These are phyloP conservation scores for Melinopterus prodromus DNA, from an alignment of 2,888 invertebrate genomes.

Conservation along the genomic window DNA sequence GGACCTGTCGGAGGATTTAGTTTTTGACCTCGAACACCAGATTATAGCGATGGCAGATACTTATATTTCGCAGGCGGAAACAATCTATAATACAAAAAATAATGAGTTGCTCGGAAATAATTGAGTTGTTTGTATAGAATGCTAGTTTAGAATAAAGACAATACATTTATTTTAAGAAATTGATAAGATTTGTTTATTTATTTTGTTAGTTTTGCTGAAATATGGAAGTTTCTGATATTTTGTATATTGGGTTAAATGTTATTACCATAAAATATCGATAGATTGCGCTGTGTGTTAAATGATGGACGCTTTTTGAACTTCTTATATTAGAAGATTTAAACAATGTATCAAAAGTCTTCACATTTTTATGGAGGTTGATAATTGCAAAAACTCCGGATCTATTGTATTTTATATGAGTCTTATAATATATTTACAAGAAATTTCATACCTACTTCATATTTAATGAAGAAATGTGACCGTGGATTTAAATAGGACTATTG, in stretches of 20 bases:
- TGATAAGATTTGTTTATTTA: constrained; percentile 16
- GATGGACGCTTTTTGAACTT: too few relatives aligned
- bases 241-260: not conserved
- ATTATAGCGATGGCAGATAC: constrained; percentile 74
- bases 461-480: too few relatives aligned
- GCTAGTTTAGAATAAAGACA: not conserved
- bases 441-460: too few relatives aligned
- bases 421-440: too few relatives aligned
- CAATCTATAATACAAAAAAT: constrained; percentile 73
- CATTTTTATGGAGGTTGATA: too few relatives aligned
- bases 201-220: constrained; percentile 4
- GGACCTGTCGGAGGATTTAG: constrained; percentile 75
- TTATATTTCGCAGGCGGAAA: constrained; percentile 71
- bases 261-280: too few relatives aligned
- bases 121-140: not conserved
- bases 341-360: too few relatives aligned
- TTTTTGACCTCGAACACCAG: constrained; percentile 73
- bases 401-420: too few relatives aligned
- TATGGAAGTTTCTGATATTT: not conserved
- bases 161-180: not conserved
- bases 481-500: too few relatives aligned
- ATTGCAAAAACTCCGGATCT: too few relatives aligned
- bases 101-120: constrained; percentile 69
- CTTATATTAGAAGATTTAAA: too few relatives aligned
- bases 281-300: too few relatives aligned